Evolutionary conservation across 2,797 vertebrate genomes (phyloP), one percentile per base, ranked within the genome.

Genomic region (Aplochiton taeniatus): DNA sequence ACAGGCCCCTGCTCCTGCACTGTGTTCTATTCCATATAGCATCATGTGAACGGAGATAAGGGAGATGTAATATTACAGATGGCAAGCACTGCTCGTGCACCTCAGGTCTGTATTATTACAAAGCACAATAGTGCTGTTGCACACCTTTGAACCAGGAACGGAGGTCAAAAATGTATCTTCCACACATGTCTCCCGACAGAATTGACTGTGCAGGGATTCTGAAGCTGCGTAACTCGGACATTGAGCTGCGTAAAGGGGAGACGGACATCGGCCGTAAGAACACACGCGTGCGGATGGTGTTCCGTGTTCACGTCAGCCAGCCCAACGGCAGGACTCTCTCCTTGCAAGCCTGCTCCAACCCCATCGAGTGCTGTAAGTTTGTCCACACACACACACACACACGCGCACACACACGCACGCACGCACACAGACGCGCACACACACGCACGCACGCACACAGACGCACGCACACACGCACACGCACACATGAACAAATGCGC

Each of bases 231-330:
- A 98, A 98, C 83, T 98, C 97, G 0, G 97, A 98, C 87, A 98
- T 98, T 0, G 97, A 98, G 77, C 94, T 98, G 69, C 94, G 97
- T 70, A 98, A 98, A 87, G 97, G 97, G 0, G 97, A 98, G 87
- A 98, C 97, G 0, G 97, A 98, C 90, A 98, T 98, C 0, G 97
- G 97, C 1, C 91, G 97, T 51, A 98, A 98, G 87, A 98, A 98
- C 89, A 98, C 97, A 0, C 92, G 97, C 0, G 97, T 98, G 74
- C 84, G 95, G 70, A 86, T 98, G 90, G 96, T 98, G 76, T 98
- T 98, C 83, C 94, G 97, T 0, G 94, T 97, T 19, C 96, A 98
- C 76, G 93, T 98, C 88, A 95, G 94, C 0, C 96, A 98, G 81
- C 90, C 96, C 88, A 94, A 89, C 0, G 96, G 96, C 84, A 93